Evolutionary conservation across 2,113 vertebrate species (phyloP), one percentile per base, ranked within the genome.

Genomic region (Calonectris borealis): DNA sequence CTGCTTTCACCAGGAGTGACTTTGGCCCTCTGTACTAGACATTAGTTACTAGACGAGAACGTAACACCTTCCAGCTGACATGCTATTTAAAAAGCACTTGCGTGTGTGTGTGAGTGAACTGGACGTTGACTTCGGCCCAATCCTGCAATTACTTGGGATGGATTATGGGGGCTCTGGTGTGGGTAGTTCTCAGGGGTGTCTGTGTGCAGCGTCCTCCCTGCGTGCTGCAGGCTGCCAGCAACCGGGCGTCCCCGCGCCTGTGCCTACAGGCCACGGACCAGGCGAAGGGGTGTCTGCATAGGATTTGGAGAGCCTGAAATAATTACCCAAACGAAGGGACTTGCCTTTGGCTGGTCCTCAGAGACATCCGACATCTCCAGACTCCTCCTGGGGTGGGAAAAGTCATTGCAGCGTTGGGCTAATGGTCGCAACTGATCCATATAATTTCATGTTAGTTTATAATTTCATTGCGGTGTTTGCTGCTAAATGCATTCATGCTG

Each of bases 1-100:
- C 92, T 96, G 95, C 90, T 95, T 95, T 90, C 84, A 60, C 95
- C 94, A 93, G 87, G 88, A 90, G 94, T 96, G 92, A 97, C 87
- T 97, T 97, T 96, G 97, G 90, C 86, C 94, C 95, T 83, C 40
- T 64, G 22, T 83, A 44, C 70, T 94, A 91, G 93, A 6, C 36
- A 10, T n/a, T 90, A 93, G 89, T 79, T 69, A 19, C 72, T 82
- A 84, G 88, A 81, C 48, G 79, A 94, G 85, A 86, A n/a, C 13
- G 5, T 94, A 87, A 96, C 87, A 64, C 64, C 77, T 88, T 54
- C 78, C 79, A 84, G 89, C 58, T 20, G 31, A 64, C 38, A 44
- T 31, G 93, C 94, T 95, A 1, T 73, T 87, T 94, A 44, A 77
- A 27, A 58, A 88, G 46, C 83, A 91, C 62, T 68, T 17, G 13